Evolutionary conservation across 2,888 invertebrate genomes (phyloP).

Genomic region (Perithous albicinctus): DNA sequence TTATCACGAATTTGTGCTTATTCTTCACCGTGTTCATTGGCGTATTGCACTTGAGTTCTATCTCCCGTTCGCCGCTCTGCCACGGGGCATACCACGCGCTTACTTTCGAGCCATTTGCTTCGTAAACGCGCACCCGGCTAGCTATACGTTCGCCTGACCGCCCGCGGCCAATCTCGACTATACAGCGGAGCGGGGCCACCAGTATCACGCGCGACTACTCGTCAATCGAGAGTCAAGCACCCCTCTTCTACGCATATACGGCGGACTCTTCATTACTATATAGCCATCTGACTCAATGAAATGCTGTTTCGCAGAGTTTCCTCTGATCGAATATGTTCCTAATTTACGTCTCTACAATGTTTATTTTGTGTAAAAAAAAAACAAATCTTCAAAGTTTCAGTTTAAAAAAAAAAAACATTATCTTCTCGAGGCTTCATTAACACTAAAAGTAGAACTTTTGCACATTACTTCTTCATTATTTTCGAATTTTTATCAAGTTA

Average conservation of each 20-base stretch:
- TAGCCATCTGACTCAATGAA: not conserved
- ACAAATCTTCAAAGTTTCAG: too few relatives aligned
- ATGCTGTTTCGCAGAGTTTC: not conserved
- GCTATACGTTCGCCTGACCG: conserved; percentile 67
- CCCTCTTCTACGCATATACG: not conserved
- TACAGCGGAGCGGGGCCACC: conserved; percentile 10
- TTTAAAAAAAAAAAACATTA: too few relatives aligned
- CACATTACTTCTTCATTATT: too few relatives aligned
- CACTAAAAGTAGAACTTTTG: too few relatives aligned
- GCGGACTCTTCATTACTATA: not conserved
- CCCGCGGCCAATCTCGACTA: conserved; percentile 59
- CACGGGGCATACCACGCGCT: conserved; percentile 80
- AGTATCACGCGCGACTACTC: conserved; percentile 43
- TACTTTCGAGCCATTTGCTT: conserved; percentile 85
- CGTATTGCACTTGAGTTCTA: not conserved
- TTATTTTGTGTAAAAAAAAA: too few relatives aligned
- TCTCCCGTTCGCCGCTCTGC: conserved; percentile 72
- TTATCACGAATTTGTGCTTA: conserved; percentile 21
- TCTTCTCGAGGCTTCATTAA: too few relatives aligned
- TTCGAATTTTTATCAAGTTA: too few relatives aligned
- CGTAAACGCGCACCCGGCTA: conserved; percentile 83
- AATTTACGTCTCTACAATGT: too few relatives aligned
- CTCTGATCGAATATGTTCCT: not conserved
- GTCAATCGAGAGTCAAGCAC: conserved; percentile 27
- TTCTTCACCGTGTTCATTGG: conserved; percentile 10